Conservation (phyloP, 2,113 vertebrate species). For the Pluvialis apricaria region DNA sequence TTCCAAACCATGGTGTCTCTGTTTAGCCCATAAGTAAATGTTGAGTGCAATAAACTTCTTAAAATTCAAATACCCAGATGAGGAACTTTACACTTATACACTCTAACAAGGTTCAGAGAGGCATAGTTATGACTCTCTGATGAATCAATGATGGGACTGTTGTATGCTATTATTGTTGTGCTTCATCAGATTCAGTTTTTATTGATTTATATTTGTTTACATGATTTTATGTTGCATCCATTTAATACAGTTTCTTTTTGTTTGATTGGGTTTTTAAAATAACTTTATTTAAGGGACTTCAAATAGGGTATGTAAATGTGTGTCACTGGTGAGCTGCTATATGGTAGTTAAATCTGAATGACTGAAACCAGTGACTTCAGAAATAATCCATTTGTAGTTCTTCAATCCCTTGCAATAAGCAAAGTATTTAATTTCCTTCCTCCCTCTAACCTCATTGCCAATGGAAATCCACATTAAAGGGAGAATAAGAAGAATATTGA, state of each 20-base stretch:
- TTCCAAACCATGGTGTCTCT: neutral
- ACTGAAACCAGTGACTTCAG: neutral
- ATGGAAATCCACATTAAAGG: neutral
- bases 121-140: neutral
- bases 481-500: neutral
- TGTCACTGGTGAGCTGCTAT: neutral
- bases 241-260: neutral
- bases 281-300: neutral
- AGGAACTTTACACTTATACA: neutral
- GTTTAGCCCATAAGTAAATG: neutral
- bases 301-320: neutral
- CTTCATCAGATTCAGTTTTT: neutral
- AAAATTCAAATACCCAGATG: neutral
- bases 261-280: neutral
- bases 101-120: neutral
- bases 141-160: rapidly evolving
- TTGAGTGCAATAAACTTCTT: neutral
- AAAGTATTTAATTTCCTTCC: neutral
- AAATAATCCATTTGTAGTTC: neutral
- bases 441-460: neutral
- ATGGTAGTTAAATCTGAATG: neutral
- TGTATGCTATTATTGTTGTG: neutral
- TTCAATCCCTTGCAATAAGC: neutral
- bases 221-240: neutral
- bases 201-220: neutral